A percentile compares a stretch with the other conserved stretches of the same genome.
phyloP scores from a whole-genome alignment of 2,888 invertebrate genomes.

The Drosophila fungiperda region DNA sequence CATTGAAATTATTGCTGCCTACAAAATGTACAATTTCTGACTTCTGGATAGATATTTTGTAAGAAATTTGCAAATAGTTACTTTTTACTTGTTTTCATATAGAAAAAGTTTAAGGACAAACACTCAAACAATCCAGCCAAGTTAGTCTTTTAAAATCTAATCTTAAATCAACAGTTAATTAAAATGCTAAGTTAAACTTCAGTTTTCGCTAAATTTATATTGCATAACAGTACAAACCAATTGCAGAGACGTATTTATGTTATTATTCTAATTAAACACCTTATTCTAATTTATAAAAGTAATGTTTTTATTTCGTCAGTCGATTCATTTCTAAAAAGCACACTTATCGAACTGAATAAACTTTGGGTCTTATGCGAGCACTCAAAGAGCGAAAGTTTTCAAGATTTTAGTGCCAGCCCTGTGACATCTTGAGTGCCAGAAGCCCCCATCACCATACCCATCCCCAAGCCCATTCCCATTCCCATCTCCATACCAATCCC shows the following conservation, averaged over 20 bases:
- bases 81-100: too few relatives aligned
- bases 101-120: not conserved
- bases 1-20: not conserved
- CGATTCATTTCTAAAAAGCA: constrained; percentile 31
- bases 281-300: constrained; percentile 6
- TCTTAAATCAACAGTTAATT: not conserved
- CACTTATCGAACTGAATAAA: constrained; percentile 60
- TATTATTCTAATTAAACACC: constrained; percentile 14
- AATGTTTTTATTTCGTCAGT: constrained; percentile 28
- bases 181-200: not conserved
- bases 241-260: not conserved
- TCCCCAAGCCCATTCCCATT: not conserved
- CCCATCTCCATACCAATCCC: not conserved
- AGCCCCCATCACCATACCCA: not conserved
- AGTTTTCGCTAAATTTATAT: not conserved
- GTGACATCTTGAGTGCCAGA: constrained; percentile 50
- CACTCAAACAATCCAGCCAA: not conserved
- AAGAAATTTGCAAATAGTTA: not conserved
- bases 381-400: constrained; percentile 42
- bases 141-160: not conserved
- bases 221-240: not conserved
- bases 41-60: not conserved
- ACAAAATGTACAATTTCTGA: not conserved
- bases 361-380: constrained; percentile 36
- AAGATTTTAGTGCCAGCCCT: constrained; percentile 49